Base-by-base conservation (phyloP, 2,888 invertebrate species). In the Stegana nigrithorax region DNA sequence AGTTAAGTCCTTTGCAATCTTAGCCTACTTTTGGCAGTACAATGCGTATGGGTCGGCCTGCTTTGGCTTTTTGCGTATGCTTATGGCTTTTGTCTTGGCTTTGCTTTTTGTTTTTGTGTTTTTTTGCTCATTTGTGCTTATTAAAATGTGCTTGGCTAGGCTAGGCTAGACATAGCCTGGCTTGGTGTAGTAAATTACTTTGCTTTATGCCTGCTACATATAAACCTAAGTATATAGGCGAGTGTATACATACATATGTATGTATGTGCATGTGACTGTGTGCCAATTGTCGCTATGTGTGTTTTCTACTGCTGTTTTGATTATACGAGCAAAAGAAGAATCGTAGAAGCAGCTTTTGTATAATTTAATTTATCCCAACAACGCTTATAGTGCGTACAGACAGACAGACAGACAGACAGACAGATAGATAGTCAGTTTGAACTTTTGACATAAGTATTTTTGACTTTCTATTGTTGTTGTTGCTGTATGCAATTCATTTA, bases 321-420 rank as follows among this genome's bases (percentile, higher is more conserved):
- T 25, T 32, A 19, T 17, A 19, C 4, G n/a, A n/a, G n/a, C n/a
- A n/a, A n/a, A n/a, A n/a, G 26, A 26, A 50, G 50, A 63, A 68
- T 73, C 73, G 73, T 75, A 67, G 78, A 76, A 76, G 78, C 76
- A 65, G 73, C 74, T 78, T 78, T 70, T 57, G 55, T 67, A 68
- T 76, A 76, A 76, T 76, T 78, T 78, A 70, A 80, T 76, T 76
- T 80, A 73, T 65, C 66, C 67, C 67, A 63, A 76, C 8, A 8
- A 39, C n/a, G 14, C 17, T 14, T 44, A 44, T 17, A 10, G 47
- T 12, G n/a, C 32, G n/a, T 19, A 78, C 70, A 64, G 60, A 59
- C 27, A 4, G 17, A 58, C 29, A 45, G 19, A 51, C 42, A 25
- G n/a, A 8, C 17, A 29, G n/a, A 27, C 27, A 26, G 6, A 27